phyloP scores from a whole-genome alignment of 1,140 invertebrate genomes.

The Lasaia peninsularis region DNA sequence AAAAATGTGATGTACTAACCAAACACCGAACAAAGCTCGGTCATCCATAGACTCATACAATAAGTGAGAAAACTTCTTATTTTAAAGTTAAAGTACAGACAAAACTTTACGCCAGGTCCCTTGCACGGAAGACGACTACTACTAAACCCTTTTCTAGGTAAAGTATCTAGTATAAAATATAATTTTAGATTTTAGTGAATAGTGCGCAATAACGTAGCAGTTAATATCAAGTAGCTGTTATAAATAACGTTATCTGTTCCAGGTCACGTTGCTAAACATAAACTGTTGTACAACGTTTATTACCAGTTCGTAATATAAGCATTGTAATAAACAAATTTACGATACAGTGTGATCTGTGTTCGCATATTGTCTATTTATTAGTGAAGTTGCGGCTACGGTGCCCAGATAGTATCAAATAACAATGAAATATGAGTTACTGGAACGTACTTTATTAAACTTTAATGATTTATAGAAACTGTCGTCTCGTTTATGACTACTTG shows the following conservation, averaged over 20 bases:
- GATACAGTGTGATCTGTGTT: conserved; percentile 2
- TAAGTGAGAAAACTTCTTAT: too few relatives aligned
- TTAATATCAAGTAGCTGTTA: neutral
- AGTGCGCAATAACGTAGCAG: too few relatives aligned
- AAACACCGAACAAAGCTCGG: too few relatives aligned
- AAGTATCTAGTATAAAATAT: too few relatives aligned
- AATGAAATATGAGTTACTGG: neutral
- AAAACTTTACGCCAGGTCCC: too few relatives aligned
- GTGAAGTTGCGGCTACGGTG: neutral
- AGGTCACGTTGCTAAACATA: neutral
- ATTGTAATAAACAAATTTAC: conserved; percentile 4
- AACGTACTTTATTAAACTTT: neutral
- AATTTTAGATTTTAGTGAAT: too few relatives aligned
- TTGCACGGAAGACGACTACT: too few relatives aligned
- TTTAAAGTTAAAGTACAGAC: too few relatives aligned
- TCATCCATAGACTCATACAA: too few relatives aligned
- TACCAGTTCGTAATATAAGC: conserved; percentile 3
- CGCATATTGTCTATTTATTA: conserved; percentile 13
- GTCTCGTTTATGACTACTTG: neutral
- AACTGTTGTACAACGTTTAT: neutral
- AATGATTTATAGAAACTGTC: conserved; percentile 2
- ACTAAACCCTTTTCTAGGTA: too few relatives aligned
- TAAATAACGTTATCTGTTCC: neutral
- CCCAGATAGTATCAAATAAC: neutral
- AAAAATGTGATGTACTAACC: too few relatives aligned